phyloP scores from a whole-genome alignment of 2,888 invertebrate genomes.

The Trileptium ribeirensis region DNA sequence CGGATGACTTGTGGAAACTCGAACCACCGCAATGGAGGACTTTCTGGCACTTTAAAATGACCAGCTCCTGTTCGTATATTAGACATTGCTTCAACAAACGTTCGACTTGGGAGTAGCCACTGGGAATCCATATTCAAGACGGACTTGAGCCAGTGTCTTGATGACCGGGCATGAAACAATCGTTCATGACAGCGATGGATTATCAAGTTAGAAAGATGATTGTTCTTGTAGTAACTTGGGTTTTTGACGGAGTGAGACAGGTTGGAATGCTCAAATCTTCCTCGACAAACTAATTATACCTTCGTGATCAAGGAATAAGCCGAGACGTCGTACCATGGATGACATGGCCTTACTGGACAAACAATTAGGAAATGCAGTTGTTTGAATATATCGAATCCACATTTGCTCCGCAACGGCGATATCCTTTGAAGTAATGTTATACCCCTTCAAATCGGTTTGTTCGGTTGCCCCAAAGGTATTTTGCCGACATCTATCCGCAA shows the following conservation, averaged over 20 bases:
- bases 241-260: not conserved
- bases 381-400: not conserved
- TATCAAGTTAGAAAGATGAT: not conserved
- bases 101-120: not conserved
- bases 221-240: not conserved
- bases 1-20: not conserved
- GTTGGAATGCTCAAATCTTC: not conserved
- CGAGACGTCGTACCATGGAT: not conserved
- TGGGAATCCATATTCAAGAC: slow-evolving; percentile 12
- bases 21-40: not conserved
- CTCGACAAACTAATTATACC: not conserved
- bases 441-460: no score
- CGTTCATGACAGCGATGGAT: not conserved
- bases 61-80: not conserved
- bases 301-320: not conserved
- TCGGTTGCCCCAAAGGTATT: not conserved
- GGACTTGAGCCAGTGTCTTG: not conserved
- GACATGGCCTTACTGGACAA: no score
- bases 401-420: not conserved
- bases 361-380: not conserved
- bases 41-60: not conserved
- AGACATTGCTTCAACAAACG: not conserved
- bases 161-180: not conserved
- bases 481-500: not conserved
- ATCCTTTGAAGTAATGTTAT: not conserved